Evolutionary conservation across 2,888 invertebrate genomes (phyloP).

Genomic region (Zonitis immaculata): DNA sequence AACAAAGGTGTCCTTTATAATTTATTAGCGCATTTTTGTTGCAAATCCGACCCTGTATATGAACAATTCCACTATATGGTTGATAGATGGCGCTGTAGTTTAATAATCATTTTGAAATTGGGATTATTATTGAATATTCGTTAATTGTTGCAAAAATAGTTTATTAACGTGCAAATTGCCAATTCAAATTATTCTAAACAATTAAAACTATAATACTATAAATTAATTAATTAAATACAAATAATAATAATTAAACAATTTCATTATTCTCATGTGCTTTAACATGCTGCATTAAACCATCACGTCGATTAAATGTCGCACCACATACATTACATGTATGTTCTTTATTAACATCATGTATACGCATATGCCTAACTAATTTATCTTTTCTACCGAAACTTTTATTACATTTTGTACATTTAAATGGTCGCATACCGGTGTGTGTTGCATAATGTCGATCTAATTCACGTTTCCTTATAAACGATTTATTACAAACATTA

Average conservation of each 20-base stretch:
- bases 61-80: too few relatives aligned
- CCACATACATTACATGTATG: slow-evolving; percentile 60
- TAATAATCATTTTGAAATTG: too few relatives aligned
- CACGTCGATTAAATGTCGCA: slow-evolving; percentile 56
- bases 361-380: slow-evolving; percentile 61
- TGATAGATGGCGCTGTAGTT: too few relatives aligned
- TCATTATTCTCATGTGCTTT: slow-evolving; percentile 49
- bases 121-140: too few relatives aligned
- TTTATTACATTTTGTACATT: slow-evolving; percentile 63
- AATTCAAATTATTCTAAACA: background rate
- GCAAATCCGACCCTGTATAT: too few relatives aligned
- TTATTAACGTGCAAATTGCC: too few relatives aligned
- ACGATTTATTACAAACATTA: slow-evolving; percentile 62
- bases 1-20: too few relatives aligned
- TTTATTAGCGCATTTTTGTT: too few relatives aligned
- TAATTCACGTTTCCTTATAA: slow-evolving; percentile 64
- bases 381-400: slow-evolving; percentile 67
- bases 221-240: slow-evolving; percentile 1
- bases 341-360: slow-evolving; percentile 53
- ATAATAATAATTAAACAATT: background rate
- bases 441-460: slow-evolving; percentile 65
- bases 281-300: slow-evolving; percentile 56
- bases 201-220: slow-evolving; percentile 5
- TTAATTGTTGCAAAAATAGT: too few relatives aligned
- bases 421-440: slow-evolving; percentile 63